phyloP scores from a whole-genome alignment of 1,140 invertebrate genomes.

The Drosophila watanabei region DNA sequence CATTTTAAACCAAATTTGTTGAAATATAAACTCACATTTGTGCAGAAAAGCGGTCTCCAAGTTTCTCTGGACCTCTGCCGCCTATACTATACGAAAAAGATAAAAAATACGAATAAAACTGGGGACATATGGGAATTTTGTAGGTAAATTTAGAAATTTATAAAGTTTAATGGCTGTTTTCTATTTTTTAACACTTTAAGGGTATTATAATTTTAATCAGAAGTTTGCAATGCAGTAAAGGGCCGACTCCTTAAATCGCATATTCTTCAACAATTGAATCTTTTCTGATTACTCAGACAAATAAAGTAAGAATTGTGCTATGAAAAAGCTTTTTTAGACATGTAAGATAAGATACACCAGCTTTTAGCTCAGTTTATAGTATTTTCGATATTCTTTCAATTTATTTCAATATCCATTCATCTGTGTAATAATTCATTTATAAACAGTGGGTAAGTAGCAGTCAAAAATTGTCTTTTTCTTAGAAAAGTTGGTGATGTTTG shows the following conservation, averaged over 20 bases:
- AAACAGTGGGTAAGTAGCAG: conserved; percentile 3
- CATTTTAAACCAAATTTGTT: conserved; percentile 46
- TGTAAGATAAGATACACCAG: not conserved
- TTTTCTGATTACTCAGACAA: too few relatives aligned
- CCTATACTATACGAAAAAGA: too few relatives aligned
- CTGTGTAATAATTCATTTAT: conserved; percentile 1
- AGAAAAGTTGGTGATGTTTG: not conserved
- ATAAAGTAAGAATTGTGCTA: too few relatives aligned
- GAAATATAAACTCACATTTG: conserved; percentile 34
- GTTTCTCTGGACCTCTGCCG: too few relatives aligned
- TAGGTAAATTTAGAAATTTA: too few relatives aligned
- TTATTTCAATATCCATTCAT: not conserved
- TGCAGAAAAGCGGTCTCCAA: not conserved
- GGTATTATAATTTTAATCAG: not conserved
- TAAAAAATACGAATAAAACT: too few relatives aligned
- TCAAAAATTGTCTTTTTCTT: not conserved
- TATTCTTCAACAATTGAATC: too few relatives aligned
- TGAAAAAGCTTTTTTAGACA: not conserved
- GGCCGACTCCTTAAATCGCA: too few relatives aligned
- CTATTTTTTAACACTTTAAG: too few relatives aligned
- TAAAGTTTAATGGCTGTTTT: too few relatives aligned
- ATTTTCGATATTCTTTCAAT: not conserved
- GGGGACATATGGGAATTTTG: too few relatives aligned
- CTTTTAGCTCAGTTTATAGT: not conserved
- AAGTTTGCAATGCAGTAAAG: not conserved